phyloP scores from a whole-genome alignment of 2,888 invertebrate genomes.

The Heteromurus nitidus region DNA sequence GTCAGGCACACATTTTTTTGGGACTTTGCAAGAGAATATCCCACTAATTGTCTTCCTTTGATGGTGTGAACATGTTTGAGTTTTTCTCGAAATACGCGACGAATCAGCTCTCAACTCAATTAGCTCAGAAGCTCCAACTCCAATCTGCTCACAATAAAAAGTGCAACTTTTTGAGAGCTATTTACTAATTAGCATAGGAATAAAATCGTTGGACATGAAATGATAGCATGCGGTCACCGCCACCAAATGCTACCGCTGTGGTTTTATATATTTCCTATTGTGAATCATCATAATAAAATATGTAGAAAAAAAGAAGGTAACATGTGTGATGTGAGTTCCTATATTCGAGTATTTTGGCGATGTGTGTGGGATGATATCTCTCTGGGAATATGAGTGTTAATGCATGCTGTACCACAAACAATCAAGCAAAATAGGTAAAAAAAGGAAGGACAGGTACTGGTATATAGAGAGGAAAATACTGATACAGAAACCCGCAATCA shows the following conservation, averaged over 20 bases:
- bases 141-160: too few relatives aligned
- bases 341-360: not conserved
- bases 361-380: conserved; percentile 32
- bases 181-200: conserved; percentile 32
- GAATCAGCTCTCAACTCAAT: too few relatives aligned
- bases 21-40: too few relatives aligned
- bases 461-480: too few relatives aligned
- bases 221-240: conserved; percentile 28
- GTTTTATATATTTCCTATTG: conserved; percentile 16
- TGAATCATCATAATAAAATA: conserved; percentile 37
- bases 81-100: too few relatives aligned
- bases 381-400: conserved; percentile 2
- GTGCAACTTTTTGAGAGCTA: too few relatives aligned
- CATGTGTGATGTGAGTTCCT: conserved; percentile 4
- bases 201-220: conserved; percentile 12
- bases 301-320: conserved; percentile 31
- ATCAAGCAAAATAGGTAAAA: not conserved
- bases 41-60: too few relatives aligned
- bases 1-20: not conserved
- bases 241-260: conserved; percentile 13
- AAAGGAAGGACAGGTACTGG: not conserved
- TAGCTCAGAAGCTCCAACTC: too few relatives aligned
- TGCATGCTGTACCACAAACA: not conserved
- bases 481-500: too few relatives aligned
- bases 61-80: too few relatives aligned